Evolutionary conservation across 2,888 invertebrate genomes (phyloP).

Genomic region (Lithodes maja): DNA sequence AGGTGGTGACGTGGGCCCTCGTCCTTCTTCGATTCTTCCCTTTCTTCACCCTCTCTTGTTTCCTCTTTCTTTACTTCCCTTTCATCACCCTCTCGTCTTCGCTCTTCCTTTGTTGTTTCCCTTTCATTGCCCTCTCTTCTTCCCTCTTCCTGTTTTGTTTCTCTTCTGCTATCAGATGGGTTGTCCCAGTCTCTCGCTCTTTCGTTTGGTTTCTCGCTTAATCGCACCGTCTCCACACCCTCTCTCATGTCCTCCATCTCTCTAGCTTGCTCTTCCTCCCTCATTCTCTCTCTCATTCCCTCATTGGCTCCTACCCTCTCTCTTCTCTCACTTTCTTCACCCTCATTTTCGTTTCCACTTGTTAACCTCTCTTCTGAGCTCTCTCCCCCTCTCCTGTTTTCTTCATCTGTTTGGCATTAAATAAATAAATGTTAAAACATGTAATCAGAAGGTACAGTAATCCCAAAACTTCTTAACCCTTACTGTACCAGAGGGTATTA

Average conservation of each 20-base stretch:
- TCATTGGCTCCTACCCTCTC: neutral
- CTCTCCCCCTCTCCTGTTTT: neutral
- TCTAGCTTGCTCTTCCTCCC: conserved; percentile 5
- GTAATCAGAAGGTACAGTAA: no score
- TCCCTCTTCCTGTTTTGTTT: neutral
- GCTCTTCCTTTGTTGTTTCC: neutral
- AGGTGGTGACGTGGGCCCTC: conserved; percentile 35
- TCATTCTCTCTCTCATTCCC: neutral
- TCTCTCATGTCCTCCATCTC: neutral
- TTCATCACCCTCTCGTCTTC: conserved; percentile 5
- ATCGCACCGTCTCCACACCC: neutral
- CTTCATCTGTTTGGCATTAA: neutral
- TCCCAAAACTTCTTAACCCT: no score
- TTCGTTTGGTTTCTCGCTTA: neutral
- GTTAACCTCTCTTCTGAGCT: neutral
- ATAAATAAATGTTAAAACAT: no score
- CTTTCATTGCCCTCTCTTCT: neutral
- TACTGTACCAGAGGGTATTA: no score
- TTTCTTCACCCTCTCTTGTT: conserved; percentile 16
- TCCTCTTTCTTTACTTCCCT: neutral
- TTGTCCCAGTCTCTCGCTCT: neutral
- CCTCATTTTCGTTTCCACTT: neutral
- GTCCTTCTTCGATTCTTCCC: neutral
- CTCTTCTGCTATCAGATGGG: neutral
- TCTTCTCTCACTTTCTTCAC: neutral